phyloP scores from a whole-genome alignment of 2,113 vertebrate species.

The Heptranchias perlo region DNA sequence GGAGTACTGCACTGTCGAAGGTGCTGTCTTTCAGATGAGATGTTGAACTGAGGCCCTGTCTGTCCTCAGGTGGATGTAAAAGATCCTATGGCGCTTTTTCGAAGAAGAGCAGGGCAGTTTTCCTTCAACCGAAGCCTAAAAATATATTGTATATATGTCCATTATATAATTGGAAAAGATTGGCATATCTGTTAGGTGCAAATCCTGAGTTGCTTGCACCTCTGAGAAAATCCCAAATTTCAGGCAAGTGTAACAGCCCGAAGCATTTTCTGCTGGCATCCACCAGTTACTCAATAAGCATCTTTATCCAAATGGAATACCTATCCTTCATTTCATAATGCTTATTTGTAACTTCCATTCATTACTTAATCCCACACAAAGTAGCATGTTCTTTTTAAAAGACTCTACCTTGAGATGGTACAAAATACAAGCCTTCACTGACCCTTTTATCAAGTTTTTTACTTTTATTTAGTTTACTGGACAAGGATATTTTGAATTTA shows the following conservation, averaged over 20 bases:
- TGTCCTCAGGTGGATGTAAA: not conserved
- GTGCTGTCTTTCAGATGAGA: not conserved
- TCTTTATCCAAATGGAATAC: not conserved
- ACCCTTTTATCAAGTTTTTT: too few species aligned
- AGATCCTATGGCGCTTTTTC: not conserved
- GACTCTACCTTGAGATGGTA: not conserved
- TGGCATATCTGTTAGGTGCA: not conserved
- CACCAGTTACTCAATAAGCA: not conserved
- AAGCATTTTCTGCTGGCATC: not conserved
- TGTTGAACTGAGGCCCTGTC: not conserved
- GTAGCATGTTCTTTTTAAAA: not conserved
- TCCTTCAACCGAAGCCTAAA: not conserved
- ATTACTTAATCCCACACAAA: not conserved
- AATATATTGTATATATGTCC: not conserved
- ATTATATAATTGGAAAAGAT: not conserved
- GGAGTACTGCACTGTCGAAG: too few species aligned
- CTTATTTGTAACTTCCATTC: not conserved
- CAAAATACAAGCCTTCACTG: not conserved
- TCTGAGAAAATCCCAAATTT: not conserved
- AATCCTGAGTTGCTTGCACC: not conserved
- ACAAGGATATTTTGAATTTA: not conserved
- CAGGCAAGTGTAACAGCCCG: not conserved
- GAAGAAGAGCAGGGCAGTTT: not conserved
- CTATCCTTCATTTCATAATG: not conserved
- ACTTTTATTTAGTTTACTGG: not conserved